Percentiles rank a stretch among this genome's conserved stretches.
Evolutionary conservation across 2,113 vertebrate species (phyloP).

Genomic region (Tringa solitaria): DNA sequence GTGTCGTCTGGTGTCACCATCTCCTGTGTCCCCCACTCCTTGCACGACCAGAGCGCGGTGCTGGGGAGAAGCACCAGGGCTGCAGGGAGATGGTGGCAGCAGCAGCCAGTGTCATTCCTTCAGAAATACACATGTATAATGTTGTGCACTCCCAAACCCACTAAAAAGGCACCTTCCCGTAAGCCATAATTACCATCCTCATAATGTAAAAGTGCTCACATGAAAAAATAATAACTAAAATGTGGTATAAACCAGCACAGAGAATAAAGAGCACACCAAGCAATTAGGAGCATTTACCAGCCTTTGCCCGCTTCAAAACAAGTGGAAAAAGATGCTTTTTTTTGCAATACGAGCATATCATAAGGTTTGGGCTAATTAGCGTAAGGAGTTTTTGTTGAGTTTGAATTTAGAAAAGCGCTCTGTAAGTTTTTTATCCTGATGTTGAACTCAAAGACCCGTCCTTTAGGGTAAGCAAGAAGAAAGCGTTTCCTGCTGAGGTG

Average conservation of each 20-base stretch:
- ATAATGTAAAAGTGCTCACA: not conserved
- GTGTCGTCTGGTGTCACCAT: fast-evolving
- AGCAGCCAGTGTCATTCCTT: not conserved
- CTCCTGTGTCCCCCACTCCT: fast-evolving
- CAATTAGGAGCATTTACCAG: not conserved
- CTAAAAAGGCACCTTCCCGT: not conserved
- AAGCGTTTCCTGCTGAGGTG: not conserved
- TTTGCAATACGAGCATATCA: not conserved
- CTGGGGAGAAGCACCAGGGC: not conserved
- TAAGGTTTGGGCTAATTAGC: not conserved
- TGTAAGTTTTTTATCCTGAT: not conserved
- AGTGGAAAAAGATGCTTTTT: not conserved
- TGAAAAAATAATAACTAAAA: not conserved
- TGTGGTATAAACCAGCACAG: not conserved
- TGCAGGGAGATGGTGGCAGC: not conserved
- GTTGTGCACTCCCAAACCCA: not conserved
- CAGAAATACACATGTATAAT: fast-evolving
- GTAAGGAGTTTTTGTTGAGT: not conserved
- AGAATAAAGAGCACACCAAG: not conserved
- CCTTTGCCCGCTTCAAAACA: not conserved
- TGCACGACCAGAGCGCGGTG: fast-evolving
- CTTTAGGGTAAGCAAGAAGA: not conserved
- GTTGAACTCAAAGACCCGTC: not conserved
- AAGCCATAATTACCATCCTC: not conserved
- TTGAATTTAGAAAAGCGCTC: not conserved